A percentile compares a stretch with the other conserved stretches of the same genome.
Evolutionary conservation across 2,888 invertebrate species (phyloP).

Genomic region (Rhagophthalmus giganteus): DNA sequence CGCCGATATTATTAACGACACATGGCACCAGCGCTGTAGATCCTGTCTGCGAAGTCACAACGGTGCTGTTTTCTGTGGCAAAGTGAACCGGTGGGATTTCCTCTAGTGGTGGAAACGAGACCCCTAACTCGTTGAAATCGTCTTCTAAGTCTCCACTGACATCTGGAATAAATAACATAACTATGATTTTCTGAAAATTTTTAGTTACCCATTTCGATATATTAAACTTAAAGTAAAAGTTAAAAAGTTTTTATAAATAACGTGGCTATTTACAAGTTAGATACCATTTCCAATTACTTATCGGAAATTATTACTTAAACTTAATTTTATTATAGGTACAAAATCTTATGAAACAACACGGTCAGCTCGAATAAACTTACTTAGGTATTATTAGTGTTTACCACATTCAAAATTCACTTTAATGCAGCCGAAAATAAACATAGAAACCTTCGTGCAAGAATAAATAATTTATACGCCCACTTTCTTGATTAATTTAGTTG

Average conservation of each 20-base stretch:
- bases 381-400: too few relatives aligned
- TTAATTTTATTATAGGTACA: too few relatives aligned
- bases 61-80: slow-evolving; percentile 79
- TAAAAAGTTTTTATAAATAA: too few relatives aligned
- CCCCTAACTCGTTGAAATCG: slow-evolving; percentile 51
- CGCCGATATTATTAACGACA: slow-evolving; percentile 81
- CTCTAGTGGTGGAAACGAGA: slow-evolving; percentile 53
- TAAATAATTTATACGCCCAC: slow-evolving; percentile 12
- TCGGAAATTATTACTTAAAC: too few relatives aligned
- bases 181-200: neutral
- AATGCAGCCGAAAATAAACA: too few relatives aligned
- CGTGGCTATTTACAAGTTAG: too few relatives aligned
- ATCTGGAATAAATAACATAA: slow-evolving; percentile 39
- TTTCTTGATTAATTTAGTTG: slow-evolving; percentile 15
- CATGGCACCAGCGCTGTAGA: slow-evolving; percentile 83
- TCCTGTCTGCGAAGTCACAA: slow-evolving; percentile 81
- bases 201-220: neutral
- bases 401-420: too few relatives aligned
- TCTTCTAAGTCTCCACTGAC: slow-evolving; percentile 44
- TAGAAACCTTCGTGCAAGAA: too few relatives aligned
- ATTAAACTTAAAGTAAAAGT: too few relatives aligned
- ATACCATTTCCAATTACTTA: too few relatives aligned
- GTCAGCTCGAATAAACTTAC: too few relatives aligned
- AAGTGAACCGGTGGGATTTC: slow-evolving; percentile 72
- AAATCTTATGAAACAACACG: too few relatives aligned